These are phyloP conservation scores for Enteromius afrohamiltoni DNA, from an alignment of 2,797 vertebrate species.

Conservation along the genomic window DNA sequence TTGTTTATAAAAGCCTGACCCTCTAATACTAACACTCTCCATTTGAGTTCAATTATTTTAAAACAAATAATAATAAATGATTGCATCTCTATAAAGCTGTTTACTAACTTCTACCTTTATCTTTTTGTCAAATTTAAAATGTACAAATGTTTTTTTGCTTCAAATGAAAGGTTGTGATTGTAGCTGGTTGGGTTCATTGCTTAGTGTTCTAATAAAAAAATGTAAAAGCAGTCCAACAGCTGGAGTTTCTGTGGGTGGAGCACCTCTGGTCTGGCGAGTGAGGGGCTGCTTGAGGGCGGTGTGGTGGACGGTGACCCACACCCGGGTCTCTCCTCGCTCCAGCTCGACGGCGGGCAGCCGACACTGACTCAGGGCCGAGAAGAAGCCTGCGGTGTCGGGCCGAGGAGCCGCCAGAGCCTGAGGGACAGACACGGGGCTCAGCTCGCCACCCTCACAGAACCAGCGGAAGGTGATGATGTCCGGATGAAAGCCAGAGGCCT, in stretches of 20 bases:
- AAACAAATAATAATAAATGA: too few species aligned
- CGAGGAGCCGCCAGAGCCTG: slow-evolving; percentile 76
- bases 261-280: slow-evolving; percentile 77
- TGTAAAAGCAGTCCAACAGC: too few species aligned
- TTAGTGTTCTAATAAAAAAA: too few species aligned
- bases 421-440: slow-evolving; percentile 76
- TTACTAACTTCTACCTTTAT: neutral
- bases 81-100: neutral
- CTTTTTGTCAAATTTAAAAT: neutral
- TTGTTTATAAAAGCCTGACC: neutral
- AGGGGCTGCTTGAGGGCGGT: slow-evolving; percentile 77
- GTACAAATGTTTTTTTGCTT: neutral
- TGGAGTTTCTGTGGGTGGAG: too few species aligned
- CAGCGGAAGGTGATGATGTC: slow-evolving; percentile 83
- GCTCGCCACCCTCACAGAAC: slow-evolving; percentile 82
- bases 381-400: slow-evolving; percentile 77
- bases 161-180: neutral
- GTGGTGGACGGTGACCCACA: slow-evolving; percentile 83
- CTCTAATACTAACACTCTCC: too few species aligned
- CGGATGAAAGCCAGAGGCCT: slow-evolving; percentile 78
- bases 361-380: slow-evolving; percentile 80
- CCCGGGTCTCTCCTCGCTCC: slow-evolving; percentile 75
- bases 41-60: too few species aligned
- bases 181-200: neutral
- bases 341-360: slow-evolving; percentile 74